phyloP scores from a whole-genome alignment of 2,888 invertebrate species.

The Mesopsocus fuscifrons region DNA sequence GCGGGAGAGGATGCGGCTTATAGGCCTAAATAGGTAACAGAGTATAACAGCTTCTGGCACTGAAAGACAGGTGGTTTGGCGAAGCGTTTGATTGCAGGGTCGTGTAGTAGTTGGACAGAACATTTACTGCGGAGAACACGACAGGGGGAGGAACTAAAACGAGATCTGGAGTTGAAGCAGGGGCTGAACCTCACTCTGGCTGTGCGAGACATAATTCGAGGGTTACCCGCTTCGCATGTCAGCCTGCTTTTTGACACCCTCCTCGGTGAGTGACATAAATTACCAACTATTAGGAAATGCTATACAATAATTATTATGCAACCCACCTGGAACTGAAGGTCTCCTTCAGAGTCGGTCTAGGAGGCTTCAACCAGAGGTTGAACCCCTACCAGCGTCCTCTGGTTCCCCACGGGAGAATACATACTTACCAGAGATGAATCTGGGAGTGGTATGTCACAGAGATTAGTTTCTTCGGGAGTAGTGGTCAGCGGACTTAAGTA shows the following conservation, averaged over 20 bases:
- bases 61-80: too few species aligned
- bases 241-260: conserved; percentile 13
- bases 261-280: conserved; percentile 10
- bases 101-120: not conserved
- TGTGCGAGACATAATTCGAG: conserved; percentile 27
- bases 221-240: conserved; percentile 12
- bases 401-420: not conserved
- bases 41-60: too few species aligned
- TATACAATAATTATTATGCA: not conserved
- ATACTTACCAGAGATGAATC: too few species aligned
- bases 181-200: conserved; percentile 25
- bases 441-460: too few species aligned
- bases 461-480: too few species aligned
- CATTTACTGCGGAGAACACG: not conserved
- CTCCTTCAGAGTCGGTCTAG: too few species aligned
- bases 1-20: too few species aligned
- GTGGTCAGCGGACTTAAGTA: too few species aligned
- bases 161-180: conserved; percentile 1
- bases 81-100: not conserved
- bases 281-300: conserved; percentile 6
- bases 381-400: too few species aligned
- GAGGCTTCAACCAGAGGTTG: not conserved
- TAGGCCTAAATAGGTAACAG: too few species aligned
- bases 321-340: not conserved
- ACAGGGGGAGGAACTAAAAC: not conserved